Evolutionary conservation across 2,888 invertebrate genomes (phyloP).

Genomic region (Acrocyrtus sp.): DNA sequence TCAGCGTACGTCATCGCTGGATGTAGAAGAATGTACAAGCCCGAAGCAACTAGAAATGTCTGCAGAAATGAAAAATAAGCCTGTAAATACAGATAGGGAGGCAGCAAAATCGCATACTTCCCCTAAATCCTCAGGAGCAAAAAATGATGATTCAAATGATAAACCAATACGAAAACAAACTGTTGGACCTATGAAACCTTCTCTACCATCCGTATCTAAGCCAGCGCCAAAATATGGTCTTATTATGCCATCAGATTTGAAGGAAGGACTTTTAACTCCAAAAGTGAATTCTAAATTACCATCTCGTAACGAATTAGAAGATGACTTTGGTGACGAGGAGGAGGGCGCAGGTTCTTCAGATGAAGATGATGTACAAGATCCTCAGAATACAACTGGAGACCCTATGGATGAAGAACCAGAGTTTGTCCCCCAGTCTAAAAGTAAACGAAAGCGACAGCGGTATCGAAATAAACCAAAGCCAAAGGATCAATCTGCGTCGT

Average conservation of each 20-base stretch:
- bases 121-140: background rate
- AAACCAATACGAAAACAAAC: background rate
- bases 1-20: background rate
- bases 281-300: too few species aligned
- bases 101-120: too few species aligned
- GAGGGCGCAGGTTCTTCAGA: background rate
- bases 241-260: conserved; percentile 17
- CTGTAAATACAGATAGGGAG: background rate
- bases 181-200: conserved; percentile 23
- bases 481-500: conserved; percentile 46
- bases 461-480: conserved; percentile 8
- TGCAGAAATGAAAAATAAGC: background rate
- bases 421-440: background rate
- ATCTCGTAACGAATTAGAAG: conserved; percentile 1
- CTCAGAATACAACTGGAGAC: background rate
- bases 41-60: background rate
- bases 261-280: too few species aligned
- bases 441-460: conserved; percentile 18
- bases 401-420: background rate
- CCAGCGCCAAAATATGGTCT: conserved; percentile 19
- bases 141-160: background rate
- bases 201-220: background rate
- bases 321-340: conserved; percentile 5
- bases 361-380: background rate
- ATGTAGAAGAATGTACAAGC: background rate